Percentiles rank a stretch among this genome's conserved stretches.
Evolutionary conservation across 2,113 vertebrate genomes (phyloP).

Genomic region (Boulengeromyrus knoepffleri): DNA sequence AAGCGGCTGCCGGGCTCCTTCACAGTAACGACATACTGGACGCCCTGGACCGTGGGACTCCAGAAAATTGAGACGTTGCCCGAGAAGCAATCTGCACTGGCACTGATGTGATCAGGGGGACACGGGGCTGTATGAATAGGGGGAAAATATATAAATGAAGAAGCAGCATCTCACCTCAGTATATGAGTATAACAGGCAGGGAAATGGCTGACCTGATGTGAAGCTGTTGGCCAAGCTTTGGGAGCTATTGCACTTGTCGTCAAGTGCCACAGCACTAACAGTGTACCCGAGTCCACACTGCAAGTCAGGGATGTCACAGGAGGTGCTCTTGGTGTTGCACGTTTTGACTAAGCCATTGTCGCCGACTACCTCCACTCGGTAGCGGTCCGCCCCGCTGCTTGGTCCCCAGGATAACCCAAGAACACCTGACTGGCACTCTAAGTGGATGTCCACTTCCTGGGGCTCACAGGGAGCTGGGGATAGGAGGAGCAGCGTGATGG

Average conservation of each 20-base stretch:
- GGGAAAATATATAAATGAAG: background rate
- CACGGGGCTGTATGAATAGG: slow-evolving; percentile 52
- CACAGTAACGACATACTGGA: slow-evolving; percentile 40
- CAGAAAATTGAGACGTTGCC: slow-evolving; percentile 48
- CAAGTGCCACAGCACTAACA: slow-evolving; percentile 45
- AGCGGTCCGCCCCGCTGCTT: slow-evolving; percentile 18
- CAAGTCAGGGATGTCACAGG: slow-evolving; percentile 35
- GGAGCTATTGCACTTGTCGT: slow-evolving; percentile 56
- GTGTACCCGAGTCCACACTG: slow-evolving; percentile 43
- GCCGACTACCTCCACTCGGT: slow-evolving; percentile 17
- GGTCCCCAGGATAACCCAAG: slow-evolving; percentile 23
- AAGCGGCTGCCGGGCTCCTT: background rate
- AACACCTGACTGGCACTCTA: slow-evolving; percentile 28
- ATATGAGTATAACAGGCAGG: too few species aligned
- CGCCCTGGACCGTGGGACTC: slow-evolving; percentile 35
- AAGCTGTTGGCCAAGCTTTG: slow-evolving; percentile 36
- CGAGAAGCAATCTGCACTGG: slow-evolving; percentile 43
- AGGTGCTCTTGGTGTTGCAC: slow-evolving; percentile 29
- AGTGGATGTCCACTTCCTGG: slow-evolving; percentile 20
- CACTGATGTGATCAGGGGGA: slow-evolving; percentile 33
- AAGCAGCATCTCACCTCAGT: background rate
- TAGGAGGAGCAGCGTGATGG: background rate
- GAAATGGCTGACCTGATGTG: slow-evolving; percentile 39
- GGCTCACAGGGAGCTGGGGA: slow-evolving; percentile 33
- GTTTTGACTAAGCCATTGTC: slow-evolving; percentile 9